Evolutionary conservation across 2,888 invertebrate species (phyloP), one percentile per base, ranked within the genome.

Genomic region (Sinotaia quadrata): DNA sequence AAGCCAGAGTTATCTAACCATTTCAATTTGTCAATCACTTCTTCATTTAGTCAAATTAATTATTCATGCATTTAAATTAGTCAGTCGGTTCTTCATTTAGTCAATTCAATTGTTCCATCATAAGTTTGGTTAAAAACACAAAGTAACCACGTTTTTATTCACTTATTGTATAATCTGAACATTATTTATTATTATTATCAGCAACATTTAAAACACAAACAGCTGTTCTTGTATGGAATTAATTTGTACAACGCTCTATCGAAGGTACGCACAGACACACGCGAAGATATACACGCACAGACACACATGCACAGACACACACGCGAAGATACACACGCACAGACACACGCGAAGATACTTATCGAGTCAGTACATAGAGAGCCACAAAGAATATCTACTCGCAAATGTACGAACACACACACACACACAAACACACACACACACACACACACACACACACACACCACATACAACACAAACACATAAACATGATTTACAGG

Each of bases 391-490:
- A 21, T n/a, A 21, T 51, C 18, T 51, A 21, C 21, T 24, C 33
- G 33, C 33, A 2, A 8, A 10, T 18, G n/a, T 31, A 37, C 4
- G n/a, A n/a, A 58, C 37, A 7, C 57, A 57, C 34, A 34, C 57
- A 36, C 57, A n/a, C 33, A 36, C 34, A 34, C 57, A 10, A 34
- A 7, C 0, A 21, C 58, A 10, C 37, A 10, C 58, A 5, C 58
- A 29, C 58, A 58, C 58, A 12, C 36, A 37, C 58, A 29, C 36
- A 36, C 58, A 29, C 24, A 51, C 51, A 18, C 51, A 51, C 51
- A 24, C 24, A 51, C 8, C 10, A 24, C 24, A 24, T 29, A 24
- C 24, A 24, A 51, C 51, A 51, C 51, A 51, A 24, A 51, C 51
- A 51, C 51, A 51, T 29, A 51, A 24, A 51, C n/a, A n/a, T n/a